These are phyloP conservation scores for Coelopa frigida DNA, from an alignment of 1,140 invertebrate genomes.

Conservation along the genomic window DNA sequence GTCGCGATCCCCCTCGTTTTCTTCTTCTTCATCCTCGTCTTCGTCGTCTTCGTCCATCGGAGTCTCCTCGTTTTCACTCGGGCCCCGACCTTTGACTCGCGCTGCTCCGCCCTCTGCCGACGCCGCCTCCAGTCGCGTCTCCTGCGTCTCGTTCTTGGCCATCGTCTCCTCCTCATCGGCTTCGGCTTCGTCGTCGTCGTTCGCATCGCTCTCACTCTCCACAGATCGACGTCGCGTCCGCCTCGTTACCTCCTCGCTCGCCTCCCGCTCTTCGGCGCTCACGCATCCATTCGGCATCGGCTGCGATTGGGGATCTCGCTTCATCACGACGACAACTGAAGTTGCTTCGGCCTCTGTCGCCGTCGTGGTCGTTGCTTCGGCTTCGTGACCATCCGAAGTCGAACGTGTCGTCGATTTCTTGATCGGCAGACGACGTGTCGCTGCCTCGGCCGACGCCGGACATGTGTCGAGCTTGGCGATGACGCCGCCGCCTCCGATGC, in stretches of 20 bases:
- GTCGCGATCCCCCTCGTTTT: neutral
- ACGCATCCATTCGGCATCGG: too few relatives aligned
- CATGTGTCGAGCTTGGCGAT: too few relatives aligned
- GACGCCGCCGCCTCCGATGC: neutral
- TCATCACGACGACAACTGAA: too few relatives aligned
- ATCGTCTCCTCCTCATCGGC: neutral
- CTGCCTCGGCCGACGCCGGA: too few relatives aligned
- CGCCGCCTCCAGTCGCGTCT: neutral
- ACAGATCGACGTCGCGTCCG: neutral
- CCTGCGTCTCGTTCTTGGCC: neutral
- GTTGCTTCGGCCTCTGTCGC: neutral
- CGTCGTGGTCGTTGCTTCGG: neutral
- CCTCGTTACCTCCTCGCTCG: slow-evolving; percentile 5
- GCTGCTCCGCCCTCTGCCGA: neutral
- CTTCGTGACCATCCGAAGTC: neutral
- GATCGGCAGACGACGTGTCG: too few relatives aligned
- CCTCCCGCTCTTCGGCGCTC: neutral
- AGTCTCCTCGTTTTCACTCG: neutral
- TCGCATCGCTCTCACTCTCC: slow-evolving; percentile 3
- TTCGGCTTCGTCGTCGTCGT: neutral
- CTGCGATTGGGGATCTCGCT: too few relatives aligned
- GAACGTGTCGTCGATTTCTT: slow-evolving; percentile 1
- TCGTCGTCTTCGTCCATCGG: neutral
- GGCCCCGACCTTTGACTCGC: neutral
- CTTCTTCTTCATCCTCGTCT: neutral